Evolutionary conservation across 2,888 invertebrate species (phyloP), one percentile per base, ranked within the genome.

Genomic region (Elmis aenea): DNA sequence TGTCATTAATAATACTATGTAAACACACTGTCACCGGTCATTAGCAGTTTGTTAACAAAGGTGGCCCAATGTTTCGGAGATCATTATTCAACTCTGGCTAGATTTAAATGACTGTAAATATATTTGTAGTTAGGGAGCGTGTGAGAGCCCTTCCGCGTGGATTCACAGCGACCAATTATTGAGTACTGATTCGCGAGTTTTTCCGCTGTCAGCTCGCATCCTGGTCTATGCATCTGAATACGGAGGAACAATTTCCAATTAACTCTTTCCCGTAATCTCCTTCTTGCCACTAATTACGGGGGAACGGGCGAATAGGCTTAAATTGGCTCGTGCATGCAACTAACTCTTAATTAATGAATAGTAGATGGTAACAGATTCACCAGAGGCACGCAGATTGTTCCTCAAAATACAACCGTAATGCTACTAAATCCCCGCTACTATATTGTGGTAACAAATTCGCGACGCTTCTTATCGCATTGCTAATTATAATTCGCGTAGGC

Each of bases 211-310:
- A 44, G 45, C 44, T 43, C 44, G 44, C 38, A 45, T 39, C 30
- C 43, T 49, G 47, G 52, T 54, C 48, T 45, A 28, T 39, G 40
- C 45, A 48, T 42, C 48, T 50, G 49, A 48, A 46, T 48, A 45
- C 46, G 37, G 48, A 51, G 46, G 58, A 61, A 60, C 62, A 61
- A 60, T 62, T 63, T 61, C 61, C 59, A 64, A 64, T 64, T 62
- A 64, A 63, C 61, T 61, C 61, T 58, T 64, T 58, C 58, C 55
- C 54, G 56, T 64, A 61, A 63, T 62, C 60, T 60, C 52, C 51
- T 55, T 57, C 58, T 59, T 59, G 50, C 51, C 57, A 55, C 57
- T 63, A 63, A 63, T 65, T 61, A 62, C 45, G 45, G 29, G 38
- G 29, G 42, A 49, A 45, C 46, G 51, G n/a, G n/a, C 48, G 57